Base-by-base conservation (phyloP, 2,888 invertebrate species). In the Tenthredo amoena region DNA sequence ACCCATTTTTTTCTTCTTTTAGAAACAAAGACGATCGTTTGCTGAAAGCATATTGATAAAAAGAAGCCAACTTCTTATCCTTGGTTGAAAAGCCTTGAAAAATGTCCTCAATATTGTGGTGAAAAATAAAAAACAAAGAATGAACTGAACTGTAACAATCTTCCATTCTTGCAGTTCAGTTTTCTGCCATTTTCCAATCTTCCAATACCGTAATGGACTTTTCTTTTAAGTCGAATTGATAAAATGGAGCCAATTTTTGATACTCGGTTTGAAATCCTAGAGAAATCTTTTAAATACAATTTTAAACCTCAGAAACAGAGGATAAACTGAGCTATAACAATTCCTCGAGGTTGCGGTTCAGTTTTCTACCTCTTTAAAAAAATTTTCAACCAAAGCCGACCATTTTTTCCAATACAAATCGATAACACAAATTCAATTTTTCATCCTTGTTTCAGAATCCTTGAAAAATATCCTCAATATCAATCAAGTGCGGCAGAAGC, bases 401-500 rank as follows among this genome's bases (percentile, higher is more conserved):
- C 7, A 0, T 62, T 21, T 21, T 21, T 62, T 21, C 26, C 5
- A 1, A 62, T 62, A 9, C 26, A 1, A 62, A 62, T 62, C 2
- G 3, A 26, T 12, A 68, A 68, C 34, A 6, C 71, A 1, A 37
- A 15, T 21, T 31, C 18, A n/a, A 76, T 37, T 81, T 18, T 34
- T 68, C 26, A 40, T 40, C 18, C 21, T 72, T n/a, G 31, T 89
- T 88, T 65, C 86, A 94, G 93, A 91, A 96, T 97, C 50, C 94
- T 96, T 74, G 94, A 95, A 0, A 95, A 96, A 18, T 94, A 95
- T 85, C 95, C 95, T 0, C 94, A 95, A 86, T 94, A 95, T 92
- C 94, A 95, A 84, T 93, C 95, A 15, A 95, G 95, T 5, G 96
- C 96, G 0, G 95, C 96, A 86, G 96, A 96, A 93, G 95, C 96